phyloP scores from a whole-genome alignment of 2,113 vertebrate species.

The Cebidichthys violaceus region DNA sequence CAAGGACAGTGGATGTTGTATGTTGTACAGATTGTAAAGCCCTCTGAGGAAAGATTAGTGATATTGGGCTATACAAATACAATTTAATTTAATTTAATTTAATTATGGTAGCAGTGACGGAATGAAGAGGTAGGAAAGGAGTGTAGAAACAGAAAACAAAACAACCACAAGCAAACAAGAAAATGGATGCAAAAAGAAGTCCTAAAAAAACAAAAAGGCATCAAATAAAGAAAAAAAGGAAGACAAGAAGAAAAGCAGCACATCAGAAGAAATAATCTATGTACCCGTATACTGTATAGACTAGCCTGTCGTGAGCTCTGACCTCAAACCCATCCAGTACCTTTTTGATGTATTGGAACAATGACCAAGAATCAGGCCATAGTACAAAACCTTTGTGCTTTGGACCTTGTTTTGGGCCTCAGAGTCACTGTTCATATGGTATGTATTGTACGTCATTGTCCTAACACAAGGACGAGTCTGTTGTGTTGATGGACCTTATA shows the following conservation, averaged over 20 bases:
- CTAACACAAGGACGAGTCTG: not conserved
- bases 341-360: not conserved
- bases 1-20: too few species aligned
- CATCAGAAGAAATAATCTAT: not conserved
- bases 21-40: too few species aligned
- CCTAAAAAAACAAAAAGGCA: too few species aligned
- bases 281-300: not conserved
- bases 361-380: too few species aligned
- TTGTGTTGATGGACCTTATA: too few species aligned
- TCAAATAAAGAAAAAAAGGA: not conserved
- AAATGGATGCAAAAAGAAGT: not conserved
- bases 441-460: not conserved
- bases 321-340: not conserved
- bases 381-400: not conserved
- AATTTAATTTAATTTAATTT: too few species aligned
- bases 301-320: not conserved
- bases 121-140: too few species aligned
- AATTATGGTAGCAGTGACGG: too few species aligned
- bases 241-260: not conserved
- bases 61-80: too few species aligned
- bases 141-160: too few species aligned
- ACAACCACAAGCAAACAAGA: too few species aligned
- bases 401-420: not conserved
- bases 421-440: not conserved
- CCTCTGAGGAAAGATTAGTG: too few species aligned